These are phyloP conservation scores for Acromyrmex echinatior DNA, from an alignment of 1,140 invertebrate species.

Conservation along the genomic window DNA sequence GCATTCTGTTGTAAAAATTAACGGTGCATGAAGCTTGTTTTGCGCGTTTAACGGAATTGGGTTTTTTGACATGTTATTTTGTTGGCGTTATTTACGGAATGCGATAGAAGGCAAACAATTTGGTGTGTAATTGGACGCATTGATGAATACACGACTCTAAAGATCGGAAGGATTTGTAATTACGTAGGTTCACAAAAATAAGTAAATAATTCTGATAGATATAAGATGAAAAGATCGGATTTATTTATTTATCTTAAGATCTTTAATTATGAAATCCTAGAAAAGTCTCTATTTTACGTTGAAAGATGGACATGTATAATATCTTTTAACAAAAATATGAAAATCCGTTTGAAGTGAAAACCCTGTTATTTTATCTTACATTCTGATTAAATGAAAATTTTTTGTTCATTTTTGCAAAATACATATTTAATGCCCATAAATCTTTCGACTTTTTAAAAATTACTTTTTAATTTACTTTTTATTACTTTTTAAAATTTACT, in stretches of 20 bases:
- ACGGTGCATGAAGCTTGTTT: conserved; percentile 38
- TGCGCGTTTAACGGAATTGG: conserved; percentile 29
- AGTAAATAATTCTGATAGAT: background rate
- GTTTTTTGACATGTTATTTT: conserved; percentile 39
- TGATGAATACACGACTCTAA: background rate
- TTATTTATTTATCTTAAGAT: background rate
- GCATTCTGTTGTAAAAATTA: conserved; percentile 33
- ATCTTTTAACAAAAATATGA: background rate
- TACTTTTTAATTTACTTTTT: background rate
- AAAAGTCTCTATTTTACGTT: background rate
- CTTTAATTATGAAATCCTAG: background rate
- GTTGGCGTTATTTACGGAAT: background rate
- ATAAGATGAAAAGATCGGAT: background rate
- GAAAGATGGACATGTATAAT: background rate
- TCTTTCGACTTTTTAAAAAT: too few species aligned
- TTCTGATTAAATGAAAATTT: background rate
- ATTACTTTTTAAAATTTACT: background rate
- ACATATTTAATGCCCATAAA: background rate
- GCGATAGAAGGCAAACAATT: conserved; percentile 27
- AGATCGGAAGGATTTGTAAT: background rate
- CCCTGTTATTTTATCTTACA: background rate
- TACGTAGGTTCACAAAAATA: background rate
- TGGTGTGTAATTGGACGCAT: background rate
- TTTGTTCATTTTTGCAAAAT: background rate
- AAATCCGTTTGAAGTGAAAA: background rate